Conservation (phyloP, 2,888 invertebrate species). For the Ophioninae sp. region DNA sequence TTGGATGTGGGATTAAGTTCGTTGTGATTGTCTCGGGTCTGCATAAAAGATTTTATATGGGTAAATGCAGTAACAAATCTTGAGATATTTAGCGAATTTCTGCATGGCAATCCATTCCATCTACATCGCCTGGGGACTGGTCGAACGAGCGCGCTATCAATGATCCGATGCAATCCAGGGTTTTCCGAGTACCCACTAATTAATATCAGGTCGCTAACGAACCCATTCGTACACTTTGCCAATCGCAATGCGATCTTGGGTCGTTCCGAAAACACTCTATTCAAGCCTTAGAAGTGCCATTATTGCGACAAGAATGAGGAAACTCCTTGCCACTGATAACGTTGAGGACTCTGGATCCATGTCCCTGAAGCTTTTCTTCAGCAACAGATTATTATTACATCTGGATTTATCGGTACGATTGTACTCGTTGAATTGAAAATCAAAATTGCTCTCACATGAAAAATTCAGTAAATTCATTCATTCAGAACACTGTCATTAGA, state of each 20-base stretch:
- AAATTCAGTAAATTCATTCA: too few relatives aligned
- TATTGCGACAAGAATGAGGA: background rate
- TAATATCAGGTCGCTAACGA: background rate
- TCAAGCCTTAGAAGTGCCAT: background rate
- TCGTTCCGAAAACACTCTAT: background rate
- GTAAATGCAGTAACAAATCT: background rate
- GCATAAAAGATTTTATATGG: background rate
- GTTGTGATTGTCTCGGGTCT: too few relatives aligned
- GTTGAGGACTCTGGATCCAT: background rate
- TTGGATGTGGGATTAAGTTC: too few relatives aligned
- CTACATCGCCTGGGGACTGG: background rate
- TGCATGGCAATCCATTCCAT: background rate
- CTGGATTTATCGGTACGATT: too few relatives aligned
- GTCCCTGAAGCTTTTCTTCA: background rate
- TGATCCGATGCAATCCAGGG: background rate
- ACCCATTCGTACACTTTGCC: background rate
- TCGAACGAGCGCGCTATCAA: background rate
- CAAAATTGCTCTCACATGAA: too few relatives aligned
- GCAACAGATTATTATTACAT: background rate
- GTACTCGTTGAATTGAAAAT: too few relatives aligned
- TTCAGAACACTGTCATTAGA: too few relatives aligned
- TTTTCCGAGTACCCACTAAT: background rate
- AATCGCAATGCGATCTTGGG: background rate
- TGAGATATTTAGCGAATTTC: background rate
- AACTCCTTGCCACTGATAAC: background rate